phyloP scores from a whole-genome alignment of 1,140 invertebrate species.

The Drosophila sucinea region DNA sequence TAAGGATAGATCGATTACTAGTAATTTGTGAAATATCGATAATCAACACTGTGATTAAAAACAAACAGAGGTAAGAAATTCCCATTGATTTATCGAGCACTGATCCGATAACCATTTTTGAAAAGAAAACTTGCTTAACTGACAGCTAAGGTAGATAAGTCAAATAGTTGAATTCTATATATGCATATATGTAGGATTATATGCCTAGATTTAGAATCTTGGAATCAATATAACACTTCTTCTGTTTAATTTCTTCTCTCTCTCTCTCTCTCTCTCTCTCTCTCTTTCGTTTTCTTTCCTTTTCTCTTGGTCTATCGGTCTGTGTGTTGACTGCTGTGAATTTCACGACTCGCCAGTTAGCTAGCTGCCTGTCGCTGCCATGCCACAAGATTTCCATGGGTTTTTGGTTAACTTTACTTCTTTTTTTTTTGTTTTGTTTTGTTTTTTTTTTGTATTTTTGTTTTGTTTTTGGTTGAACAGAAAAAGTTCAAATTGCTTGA shows the following conservation, averaged over 20 bases:
- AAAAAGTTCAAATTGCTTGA: slow-evolving; percentile 77
- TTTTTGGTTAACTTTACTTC: slow-evolving; percentile 38
- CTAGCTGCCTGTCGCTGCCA: slow-evolving; percentile 48
- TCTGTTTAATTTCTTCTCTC: neutral
- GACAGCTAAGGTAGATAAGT: neutral
- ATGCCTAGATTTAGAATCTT: neutral
- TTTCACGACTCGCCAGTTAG: slow-evolving; percentile 73
- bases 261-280: neutral
- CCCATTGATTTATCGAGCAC: too few relatives aligned
- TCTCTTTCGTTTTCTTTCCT: neutral
- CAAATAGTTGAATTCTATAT: neutral
- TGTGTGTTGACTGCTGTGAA: slow-evolving; percentile 69
- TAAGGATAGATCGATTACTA: too few relatives aligned
- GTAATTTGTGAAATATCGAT: too few relatives aligned
- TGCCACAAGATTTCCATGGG: slow-evolving; percentile 46
- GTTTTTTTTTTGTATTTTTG: too few relatives aligned
- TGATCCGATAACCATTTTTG: too few relatives aligned
- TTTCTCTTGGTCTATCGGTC: neutral
- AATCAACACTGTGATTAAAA: too few relatives aligned
- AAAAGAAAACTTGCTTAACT: neutral
- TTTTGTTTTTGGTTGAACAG: slow-evolving; percentile 9
- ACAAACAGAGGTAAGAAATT: too few relatives aligned
- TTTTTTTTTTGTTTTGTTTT: too few relatives aligned
- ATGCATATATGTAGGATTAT: neutral
- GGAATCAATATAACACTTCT: neutral